Conservation (phyloP, 2,888 invertebrate genomes). For the Trissonchulus latispiculum region DNA sequence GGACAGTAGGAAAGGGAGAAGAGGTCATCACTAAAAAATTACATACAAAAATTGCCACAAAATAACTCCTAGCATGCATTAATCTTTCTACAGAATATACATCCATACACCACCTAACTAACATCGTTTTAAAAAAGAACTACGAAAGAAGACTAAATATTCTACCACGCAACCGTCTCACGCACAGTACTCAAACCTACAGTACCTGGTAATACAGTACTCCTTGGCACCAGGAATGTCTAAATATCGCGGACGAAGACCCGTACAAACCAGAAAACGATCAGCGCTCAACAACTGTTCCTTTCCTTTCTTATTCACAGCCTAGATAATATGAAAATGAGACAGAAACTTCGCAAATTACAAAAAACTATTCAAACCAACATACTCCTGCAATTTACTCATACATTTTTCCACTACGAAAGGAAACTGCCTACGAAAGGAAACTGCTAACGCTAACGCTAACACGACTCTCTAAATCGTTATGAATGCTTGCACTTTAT, state of each 20-base stretch:
- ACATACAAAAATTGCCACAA: too few relatives aligned
- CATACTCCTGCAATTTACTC: too few relatives aligned
- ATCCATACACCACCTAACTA: constrained; percentile 2
- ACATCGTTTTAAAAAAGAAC: constrained; percentile 18
- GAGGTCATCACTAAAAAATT: constrained; percentile 51
- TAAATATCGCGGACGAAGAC: constrained; percentile 51
- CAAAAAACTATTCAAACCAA: too few relatives aligned
- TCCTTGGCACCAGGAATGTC: constrained; percentile 50
- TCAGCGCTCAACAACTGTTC: constrained; percentile 46
- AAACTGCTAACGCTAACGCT: too few relatives aligned
- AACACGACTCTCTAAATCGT: too few relatives aligned
- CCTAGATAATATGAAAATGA: too few relatives aligned
- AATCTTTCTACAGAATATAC: not conserved
- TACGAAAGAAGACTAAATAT: too few relatives aligned
- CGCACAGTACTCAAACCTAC: not conserved
- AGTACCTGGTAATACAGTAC: constrained; percentile 51
- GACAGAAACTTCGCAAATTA: too few relatives aligned
- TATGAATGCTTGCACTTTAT: too few relatives aligned
- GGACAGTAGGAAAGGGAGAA: constrained; percentile 51
- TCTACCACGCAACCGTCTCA: not conserved
- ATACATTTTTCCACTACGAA: too few relatives aligned
- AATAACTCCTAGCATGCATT: not conserved
- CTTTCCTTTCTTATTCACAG: constrained; percentile 44
- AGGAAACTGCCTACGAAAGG: too few relatives aligned
- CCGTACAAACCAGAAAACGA: constrained; percentile 51